A percentile compares a stretch with the other conserved stretches of the same genome.
Conservation (phyloP, 2,797 vertebrate species). For the Ambastaia sidthimunki region DNA sequence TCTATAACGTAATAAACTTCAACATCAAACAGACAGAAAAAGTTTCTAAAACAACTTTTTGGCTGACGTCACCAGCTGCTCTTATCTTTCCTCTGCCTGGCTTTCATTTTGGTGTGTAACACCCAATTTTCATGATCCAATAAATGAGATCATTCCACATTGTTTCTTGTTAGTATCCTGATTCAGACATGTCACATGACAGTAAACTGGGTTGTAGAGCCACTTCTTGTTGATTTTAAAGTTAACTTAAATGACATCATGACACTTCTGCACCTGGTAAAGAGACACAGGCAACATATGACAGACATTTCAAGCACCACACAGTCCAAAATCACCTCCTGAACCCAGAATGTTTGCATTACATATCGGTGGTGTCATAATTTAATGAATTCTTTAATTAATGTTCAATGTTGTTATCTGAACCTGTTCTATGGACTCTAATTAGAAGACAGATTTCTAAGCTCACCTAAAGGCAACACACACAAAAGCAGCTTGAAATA, state of each 20-base stretch:
- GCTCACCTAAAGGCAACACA: background rate
- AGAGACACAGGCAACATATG: background rate
- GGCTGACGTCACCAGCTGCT: no score
- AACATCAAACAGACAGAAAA: background rate
- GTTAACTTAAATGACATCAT: background rate
- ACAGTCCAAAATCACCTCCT: background rate
- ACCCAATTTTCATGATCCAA: no score
- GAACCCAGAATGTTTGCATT: background rate
- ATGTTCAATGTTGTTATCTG: background rate
- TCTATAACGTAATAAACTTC: background rate
- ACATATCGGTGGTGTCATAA: background rate
- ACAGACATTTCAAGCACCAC: background rate
- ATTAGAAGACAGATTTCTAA: background rate
- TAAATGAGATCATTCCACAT: no score
- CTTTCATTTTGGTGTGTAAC: no score
- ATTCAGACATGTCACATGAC: background rate
- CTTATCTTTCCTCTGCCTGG: no score
- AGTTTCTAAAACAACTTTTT: no score
- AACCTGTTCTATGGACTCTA: background rate
- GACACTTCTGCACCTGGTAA: background rate
- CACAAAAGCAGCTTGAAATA: conserved; percentile 7
- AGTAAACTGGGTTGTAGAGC: background rate
- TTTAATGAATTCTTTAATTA: background rate
- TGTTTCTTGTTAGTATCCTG: background rate
- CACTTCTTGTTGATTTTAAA: background rate